Evolutionary conservation across 2,888 invertebrate species (phyloP).

Genomic region (Melinaea menophilus): DNA sequence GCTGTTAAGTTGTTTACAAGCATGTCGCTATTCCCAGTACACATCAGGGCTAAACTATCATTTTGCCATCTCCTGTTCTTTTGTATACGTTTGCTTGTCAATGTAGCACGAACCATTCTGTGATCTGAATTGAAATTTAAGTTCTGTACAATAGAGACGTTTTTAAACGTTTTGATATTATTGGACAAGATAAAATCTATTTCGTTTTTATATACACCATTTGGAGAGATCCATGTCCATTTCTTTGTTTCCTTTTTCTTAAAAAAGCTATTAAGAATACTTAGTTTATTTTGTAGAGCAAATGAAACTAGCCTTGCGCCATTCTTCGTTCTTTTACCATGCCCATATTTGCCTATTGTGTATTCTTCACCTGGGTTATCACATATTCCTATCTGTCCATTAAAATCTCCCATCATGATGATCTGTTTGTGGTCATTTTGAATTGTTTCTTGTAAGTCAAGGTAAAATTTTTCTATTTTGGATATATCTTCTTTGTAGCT

Average conservation of each 20-base stretch:
- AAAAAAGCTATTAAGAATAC: constrained; percentile 8
- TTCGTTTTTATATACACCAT: constrained; percentile 13
- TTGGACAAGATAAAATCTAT: constrained; percentile 22
- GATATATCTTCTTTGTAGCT: no score
- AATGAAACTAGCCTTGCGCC: constrained; percentile 18
- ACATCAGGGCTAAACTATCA: no score
- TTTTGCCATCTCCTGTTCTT: no score
- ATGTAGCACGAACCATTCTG: not conserved
- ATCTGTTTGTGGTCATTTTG: constrained; percentile 9
- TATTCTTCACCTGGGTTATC: constrained; percentile 14
- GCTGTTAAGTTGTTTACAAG: no score
- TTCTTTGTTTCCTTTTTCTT: constrained; percentile 20
- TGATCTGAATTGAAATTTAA: constrained; percentile 26
- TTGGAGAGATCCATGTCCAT: constrained; percentile 29
- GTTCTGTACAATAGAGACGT: constrained; percentile 6
- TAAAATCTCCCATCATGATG: constrained; percentile 20
- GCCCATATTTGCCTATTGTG: constrained; percentile 15
- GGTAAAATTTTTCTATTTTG: no score
- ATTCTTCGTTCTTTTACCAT: constrained; percentile 23
- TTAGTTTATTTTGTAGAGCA: constrained; percentile 13
- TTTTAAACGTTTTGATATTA: constrained; percentile 18
- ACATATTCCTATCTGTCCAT: constrained; percentile 20
- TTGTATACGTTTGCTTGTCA: no score
- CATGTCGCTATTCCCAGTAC: no score
- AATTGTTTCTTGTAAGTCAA: not conserved